phyloP scores from a whole-genome alignment of 2,113 vertebrate species.

The Equus przewalskii region DNA sequence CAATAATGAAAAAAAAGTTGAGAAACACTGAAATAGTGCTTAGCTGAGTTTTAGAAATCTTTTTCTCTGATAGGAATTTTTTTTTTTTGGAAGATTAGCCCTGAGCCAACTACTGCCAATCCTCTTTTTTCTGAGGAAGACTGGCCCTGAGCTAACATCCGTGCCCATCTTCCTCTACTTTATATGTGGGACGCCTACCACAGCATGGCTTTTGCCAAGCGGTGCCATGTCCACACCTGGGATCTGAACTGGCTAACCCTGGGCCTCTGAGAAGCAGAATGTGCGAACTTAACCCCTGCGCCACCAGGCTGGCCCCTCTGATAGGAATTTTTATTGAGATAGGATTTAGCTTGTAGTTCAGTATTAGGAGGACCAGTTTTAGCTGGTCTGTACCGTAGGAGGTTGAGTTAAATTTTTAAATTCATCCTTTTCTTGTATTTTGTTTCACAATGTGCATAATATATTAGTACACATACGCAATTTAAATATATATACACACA shows the following conservation, averaged over 20 bases:
- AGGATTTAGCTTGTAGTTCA: slow-evolving; percentile 29
- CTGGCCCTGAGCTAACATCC: no score
- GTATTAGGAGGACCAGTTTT: neutral
- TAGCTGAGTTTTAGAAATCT: slow-evolving; percentile 9
- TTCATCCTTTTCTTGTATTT: neutral
- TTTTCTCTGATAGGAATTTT: slow-evolving; percentile 8
- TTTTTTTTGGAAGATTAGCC: neutral
- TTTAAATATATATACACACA: neutral
- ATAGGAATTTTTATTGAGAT: neutral
- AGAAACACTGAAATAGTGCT: neutral
- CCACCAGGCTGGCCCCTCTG: neutral
- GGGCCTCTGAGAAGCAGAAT: no score
- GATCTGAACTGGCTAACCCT: no score
- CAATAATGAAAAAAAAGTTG: neutral
- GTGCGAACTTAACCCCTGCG: no score
- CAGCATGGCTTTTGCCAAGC: no score
- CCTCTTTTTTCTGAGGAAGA: no score
- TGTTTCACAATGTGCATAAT: neutral
- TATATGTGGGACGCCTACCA: no score
- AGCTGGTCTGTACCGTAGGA: neutral
- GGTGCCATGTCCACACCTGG: no score
- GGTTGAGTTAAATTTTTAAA: slow-evolving; percentile 7
- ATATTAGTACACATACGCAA: neutral
- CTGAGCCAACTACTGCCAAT: no score
- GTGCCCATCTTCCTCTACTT: no score